phyloP scores from a whole-genome alignment of 2,888 invertebrate species.

The Dryadula phaetusa region DNA sequence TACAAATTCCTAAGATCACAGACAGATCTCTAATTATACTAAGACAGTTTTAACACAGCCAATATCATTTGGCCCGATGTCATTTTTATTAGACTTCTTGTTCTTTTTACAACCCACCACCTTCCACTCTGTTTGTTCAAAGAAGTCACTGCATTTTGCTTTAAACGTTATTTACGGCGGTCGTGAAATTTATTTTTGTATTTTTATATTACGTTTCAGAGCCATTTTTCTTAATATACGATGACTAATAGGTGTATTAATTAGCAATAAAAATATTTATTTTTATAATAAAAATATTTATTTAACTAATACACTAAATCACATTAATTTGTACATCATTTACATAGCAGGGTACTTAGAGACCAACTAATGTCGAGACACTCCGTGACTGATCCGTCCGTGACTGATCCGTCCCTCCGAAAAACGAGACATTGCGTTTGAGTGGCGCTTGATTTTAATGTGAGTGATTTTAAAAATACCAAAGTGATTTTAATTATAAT shows the following conservation, averaged over 20 bases:
- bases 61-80: not conserved
- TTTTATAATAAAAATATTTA: not conserved
- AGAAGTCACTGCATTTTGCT: constrained; percentile 66
- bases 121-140: constrained; percentile 57
- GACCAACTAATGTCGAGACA: too few species aligned
- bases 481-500: too few species aligned
- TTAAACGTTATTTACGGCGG: constrained; percentile 63
- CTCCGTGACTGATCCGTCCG: too few species aligned
- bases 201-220: not conserved
- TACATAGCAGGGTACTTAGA: too few species aligned
- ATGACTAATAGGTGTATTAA: not conserved
- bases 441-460: too few species aligned
- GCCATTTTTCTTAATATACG: not conserved
- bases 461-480: too few species aligned
- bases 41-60: not conserved
- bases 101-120: constrained; percentile 45
- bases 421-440: too few species aligned
- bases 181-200: constrained; percentile 24
- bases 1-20: not conserved
- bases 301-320: not conserved
- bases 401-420: too few species aligned
- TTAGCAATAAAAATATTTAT: too few species aligned
- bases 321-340: too few species aligned
- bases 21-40: not conserved
- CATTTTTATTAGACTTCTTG: not conserved